A percentile compares a stretch with the other conserved stretches of the same genome.
phyloP scores from a whole-genome alignment of 2,888 invertebrate genomes.

The Heliconius ismenius region DNA sequence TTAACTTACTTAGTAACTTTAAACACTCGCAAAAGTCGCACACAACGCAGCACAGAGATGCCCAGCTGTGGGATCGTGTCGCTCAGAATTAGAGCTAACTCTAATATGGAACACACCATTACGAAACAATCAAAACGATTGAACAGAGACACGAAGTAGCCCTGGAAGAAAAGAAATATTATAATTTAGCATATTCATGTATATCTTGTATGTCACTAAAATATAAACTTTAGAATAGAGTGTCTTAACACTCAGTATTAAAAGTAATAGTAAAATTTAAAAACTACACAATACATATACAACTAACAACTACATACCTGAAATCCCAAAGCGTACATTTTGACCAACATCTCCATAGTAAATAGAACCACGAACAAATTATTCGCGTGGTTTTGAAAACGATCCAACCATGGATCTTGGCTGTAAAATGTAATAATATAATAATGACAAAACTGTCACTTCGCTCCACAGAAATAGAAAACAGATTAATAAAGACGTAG shows the following conservation, averaged over 20 bases:
- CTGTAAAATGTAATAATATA: conserved; percentile 29
- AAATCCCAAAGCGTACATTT: conserved; percentile 99
- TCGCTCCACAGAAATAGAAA: neutral
- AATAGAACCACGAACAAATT: conserved; percentile 98
- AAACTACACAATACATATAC: too few species aligned
- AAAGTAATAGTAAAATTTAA: neutral
- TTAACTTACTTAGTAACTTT: conserved; percentile 97
- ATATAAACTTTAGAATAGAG: too few species aligned
- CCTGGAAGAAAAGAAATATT: conserved; percentile 77
- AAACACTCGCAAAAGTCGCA: conserved; percentile 96
- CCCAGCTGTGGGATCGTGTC: conserved; percentile 97
- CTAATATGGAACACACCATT: conserved; percentile 97
- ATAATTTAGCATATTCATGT: neutral
- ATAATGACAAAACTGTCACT: neutral
- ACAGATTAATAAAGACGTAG: neutral
- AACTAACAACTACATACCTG: too few species aligned
- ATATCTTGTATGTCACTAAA: neutral
- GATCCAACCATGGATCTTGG: conserved; percentile 88
- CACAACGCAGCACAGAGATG: conserved; percentile 98
- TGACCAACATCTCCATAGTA: conserved; percentile 99
- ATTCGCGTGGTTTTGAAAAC: conserved; percentile 97
- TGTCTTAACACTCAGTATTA: too few species aligned
- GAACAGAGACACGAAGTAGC: conserved; percentile 99
- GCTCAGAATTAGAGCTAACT: conserved; percentile 93
- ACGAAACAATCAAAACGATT: conserved; percentile 99